Evolutionary conservation across 1,140 invertebrate genomes (phyloP).

Genomic region (Euura saliciscinereae): DNA sequence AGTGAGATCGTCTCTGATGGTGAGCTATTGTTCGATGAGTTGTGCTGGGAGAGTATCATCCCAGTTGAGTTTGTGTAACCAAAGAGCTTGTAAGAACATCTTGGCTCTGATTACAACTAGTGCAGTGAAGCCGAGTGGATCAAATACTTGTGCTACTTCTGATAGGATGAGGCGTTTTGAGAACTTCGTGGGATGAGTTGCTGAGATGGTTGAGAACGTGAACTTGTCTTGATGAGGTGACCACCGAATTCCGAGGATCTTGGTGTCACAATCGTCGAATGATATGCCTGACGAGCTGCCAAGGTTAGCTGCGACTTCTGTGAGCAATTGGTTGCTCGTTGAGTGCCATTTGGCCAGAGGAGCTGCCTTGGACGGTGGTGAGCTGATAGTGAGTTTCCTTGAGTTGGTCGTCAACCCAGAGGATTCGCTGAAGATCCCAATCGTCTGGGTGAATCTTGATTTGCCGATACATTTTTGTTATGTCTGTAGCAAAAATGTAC

Average conservation of each 20-base stretch:
- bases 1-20: slow-evolving; percentile 18
- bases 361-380: slow-evolving; percentile 25
- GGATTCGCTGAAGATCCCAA: slow-evolving; percentile 13
- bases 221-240: too few relatives aligned
- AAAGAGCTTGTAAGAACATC: slow-evolving; percentile 28
- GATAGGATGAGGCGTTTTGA: slow-evolving; percentile 20
- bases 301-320: background rate
- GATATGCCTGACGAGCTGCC: background rate
- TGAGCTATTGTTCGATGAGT: slow-evolving; percentile 6
- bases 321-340: background rate
- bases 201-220: background rate
- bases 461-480: slow-evolving; percentile 44
- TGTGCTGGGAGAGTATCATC: slow-evolving; percentile 22
- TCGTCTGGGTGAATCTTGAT: slow-evolving; percentile 22
- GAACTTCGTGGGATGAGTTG: background rate
- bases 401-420: background rate
- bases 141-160: slow-evolving; percentile 22
- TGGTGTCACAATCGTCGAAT: background rate
- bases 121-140: slow-evolving; percentile 25
- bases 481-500: slow-evolving; percentile 32
- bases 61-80: slow-evolving; percentile 27
- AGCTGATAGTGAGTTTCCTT: slow-evolving; percentile 36
- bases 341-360: slow-evolving; percentile 15
- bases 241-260: too few relatives aligned
- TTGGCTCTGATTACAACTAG: slow-evolving; percentile 25